Evolutionary conservation across 2,888 invertebrate species (phyloP).

Genomic region (Ferrisia virgata): DNA sequence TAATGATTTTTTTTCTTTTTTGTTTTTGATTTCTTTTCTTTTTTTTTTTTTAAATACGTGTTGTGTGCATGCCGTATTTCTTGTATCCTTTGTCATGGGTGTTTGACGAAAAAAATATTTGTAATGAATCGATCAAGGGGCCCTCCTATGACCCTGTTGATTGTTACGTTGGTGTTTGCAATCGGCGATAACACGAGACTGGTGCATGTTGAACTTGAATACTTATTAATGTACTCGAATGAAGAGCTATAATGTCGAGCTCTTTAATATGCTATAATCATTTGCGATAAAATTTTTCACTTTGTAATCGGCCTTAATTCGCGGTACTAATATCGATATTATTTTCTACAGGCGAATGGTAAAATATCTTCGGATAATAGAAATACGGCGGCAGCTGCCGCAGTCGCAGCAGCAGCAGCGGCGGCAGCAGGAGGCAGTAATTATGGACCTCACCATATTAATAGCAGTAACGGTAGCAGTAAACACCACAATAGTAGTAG

Average conservation of each 20-base stretch:
- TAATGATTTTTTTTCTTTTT: neutral
- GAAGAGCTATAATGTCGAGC: neutral
- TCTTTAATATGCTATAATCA: too few relatives aligned
- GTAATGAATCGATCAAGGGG: neutral
- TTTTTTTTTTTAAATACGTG: neutral
- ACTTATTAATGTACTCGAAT: neutral
- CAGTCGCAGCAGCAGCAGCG: neutral
- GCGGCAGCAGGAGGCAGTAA: neutral
- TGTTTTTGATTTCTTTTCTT: neutral
- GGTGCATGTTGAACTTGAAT: neutral
- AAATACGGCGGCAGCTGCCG: neutral
- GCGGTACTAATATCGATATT: neutral
- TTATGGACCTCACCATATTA: neutral
- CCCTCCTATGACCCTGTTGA: neutral
- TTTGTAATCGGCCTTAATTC: too few relatives aligned
- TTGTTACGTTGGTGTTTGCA: too few relatives aligned
- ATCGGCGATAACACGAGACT: neutral
- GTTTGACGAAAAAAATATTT: too few relatives aligned
- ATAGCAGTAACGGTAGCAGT: neutral
- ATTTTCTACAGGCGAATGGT: slow-evolving; percentile 27
- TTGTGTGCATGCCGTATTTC: neutral
- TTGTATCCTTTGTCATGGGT: neutral
- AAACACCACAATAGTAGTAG: neutral
- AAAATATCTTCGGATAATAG: slow-evolving; percentile 13
- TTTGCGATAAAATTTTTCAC: too few relatives aligned